Percentiles rank a stretch among this genome's conserved stretches.
phyloP scores from a whole-genome alignment of 2,888 invertebrate species.

The Notodonta dromedarius region DNA sequence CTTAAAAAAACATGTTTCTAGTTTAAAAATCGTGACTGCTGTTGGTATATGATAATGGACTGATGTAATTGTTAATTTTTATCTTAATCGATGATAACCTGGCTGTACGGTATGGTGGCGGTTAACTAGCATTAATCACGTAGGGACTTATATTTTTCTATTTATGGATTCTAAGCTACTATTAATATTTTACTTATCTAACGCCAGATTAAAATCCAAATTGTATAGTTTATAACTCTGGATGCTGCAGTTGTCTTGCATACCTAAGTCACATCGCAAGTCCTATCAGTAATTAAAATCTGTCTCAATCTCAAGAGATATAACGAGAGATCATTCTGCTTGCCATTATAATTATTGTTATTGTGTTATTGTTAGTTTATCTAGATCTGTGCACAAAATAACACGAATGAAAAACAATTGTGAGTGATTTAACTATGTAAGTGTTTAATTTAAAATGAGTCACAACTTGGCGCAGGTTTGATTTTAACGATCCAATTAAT shows the following conservation, averaged over 20 bases:
- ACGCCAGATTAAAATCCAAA: no score
- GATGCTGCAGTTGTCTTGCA: no score
- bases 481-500: background rate
- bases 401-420: no score
- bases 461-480: background rate
- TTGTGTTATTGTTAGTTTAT: no score
- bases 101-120: background rate
- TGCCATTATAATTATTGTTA: no score
- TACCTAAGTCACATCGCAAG: no score
- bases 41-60: conserved; percentile 8
- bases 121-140: background rate
- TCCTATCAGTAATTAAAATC: no score
- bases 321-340: no score
- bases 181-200: no score
- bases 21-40: conserved; percentile 11
- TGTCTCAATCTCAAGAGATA: no score
- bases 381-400: no score
- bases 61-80: conserved; percentile 3
- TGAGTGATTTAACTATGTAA: background rate
- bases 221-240: no score
- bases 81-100: background rate
- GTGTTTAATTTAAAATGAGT: background rate
- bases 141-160: background rate
- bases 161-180: background rate
- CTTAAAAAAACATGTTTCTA: conserved; percentile 29